phyloP scores from a whole-genome alignment of 2,888 invertebrate genomes.

The Cristatella mucedo region DNA sequence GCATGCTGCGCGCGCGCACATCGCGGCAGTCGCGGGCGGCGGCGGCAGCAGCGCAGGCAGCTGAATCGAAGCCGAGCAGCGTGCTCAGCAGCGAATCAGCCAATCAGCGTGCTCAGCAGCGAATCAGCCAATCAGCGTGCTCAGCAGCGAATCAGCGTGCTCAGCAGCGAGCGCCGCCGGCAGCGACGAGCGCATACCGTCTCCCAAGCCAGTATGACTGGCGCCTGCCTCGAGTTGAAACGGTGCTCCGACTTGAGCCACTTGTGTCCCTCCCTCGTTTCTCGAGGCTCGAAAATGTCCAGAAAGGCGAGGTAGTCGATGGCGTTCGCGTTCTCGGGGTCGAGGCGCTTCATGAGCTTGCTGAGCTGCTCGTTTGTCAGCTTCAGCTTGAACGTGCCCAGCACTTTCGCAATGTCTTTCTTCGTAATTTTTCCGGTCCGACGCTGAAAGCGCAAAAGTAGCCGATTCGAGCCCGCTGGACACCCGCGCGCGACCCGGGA shows the following conservation, averaged over 20 bases:
- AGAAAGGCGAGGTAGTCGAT: constrained; percentile 32
- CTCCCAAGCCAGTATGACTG: constrained; percentile 31
- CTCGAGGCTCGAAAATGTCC: constrained; percentile 28
- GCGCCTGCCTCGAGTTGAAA: constrained; percentile 26
- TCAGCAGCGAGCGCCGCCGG: too few species aligned
- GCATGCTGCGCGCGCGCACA: too few species aligned
- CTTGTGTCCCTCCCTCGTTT: constrained; percentile 28
- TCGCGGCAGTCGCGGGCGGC: too few species aligned
- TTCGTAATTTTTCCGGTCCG: constrained; percentile 26
- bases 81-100: too few species aligned
- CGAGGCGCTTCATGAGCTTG: constrained; percentile 24
- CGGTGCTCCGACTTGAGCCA: constrained; percentile 32
- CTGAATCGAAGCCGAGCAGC: too few species aligned
- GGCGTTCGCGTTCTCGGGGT: constrained; percentile 23
- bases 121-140: too few species aligned
- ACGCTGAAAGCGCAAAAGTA: constrained; percentile 24
- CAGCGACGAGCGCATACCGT: constrained; percentile 23
- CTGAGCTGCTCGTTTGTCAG: constrained; percentile 27
- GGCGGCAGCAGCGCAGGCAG: too few species aligned
- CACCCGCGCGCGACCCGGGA: too few species aligned
- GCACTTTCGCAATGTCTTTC: constrained; percentile 23
- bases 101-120: too few species aligned
- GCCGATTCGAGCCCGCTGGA: too few species aligned
- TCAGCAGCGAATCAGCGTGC: too few species aligned
- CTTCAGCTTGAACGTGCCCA: constrained; percentile 27